phyloP scores from a whole-genome alignment of 2,888 invertebrate species.

The Rhagophthalmus giganteus region DNA sequence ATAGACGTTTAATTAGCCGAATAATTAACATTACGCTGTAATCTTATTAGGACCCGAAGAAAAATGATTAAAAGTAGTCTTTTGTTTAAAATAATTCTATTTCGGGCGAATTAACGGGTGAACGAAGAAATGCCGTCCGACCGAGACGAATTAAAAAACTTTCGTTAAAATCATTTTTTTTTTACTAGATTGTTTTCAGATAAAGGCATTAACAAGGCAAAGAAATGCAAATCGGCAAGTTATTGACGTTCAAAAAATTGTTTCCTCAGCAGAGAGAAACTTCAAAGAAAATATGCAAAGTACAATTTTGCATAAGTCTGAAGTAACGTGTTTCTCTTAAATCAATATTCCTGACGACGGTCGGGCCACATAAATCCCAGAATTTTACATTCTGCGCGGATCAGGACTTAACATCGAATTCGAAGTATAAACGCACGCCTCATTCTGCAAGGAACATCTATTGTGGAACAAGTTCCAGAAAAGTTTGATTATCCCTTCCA shows the following conservation, averaged over 20 bases:
- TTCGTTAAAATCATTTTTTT: constrained; percentile 22
- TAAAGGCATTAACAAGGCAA: constrained; percentile 29
- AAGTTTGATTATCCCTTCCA: constrained; percentile 33
- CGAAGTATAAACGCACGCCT: constrained; percentile 31
- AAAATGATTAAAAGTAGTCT: constrained; percentile 35
- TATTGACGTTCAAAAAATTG: constrained; percentile 31
- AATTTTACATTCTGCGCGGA: constrained; percentile 41
- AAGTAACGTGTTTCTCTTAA: constrained; percentile 39
- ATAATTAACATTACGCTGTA: constrained; percentile 45
- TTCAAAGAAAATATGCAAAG: constrained; percentile 34
- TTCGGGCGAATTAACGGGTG: constrained; percentile 24
- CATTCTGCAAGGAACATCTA: constrained; percentile 31
- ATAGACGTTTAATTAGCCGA: constrained; percentile 47
- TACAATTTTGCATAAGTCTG: constrained; percentile 33
- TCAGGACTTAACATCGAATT: constrained; percentile 36
- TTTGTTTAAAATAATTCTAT: constrained; percentile 37
- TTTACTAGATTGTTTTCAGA: constrained; percentile 29
- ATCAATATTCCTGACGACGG: constrained; percentile 40
- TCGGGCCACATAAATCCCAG: constrained; percentile 39
- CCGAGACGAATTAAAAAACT: constrained; percentile 22
- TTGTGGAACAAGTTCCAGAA: constrained; percentile 34
- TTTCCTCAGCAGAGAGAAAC: constrained; percentile 25
- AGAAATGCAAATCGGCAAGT: constrained; percentile 30
- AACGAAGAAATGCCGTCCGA: constrained; percentile 8
- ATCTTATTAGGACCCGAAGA: constrained; percentile 40